These are phyloP conservation scores for Gisinianus flammeolus DNA, from an alignment of 2,888 invertebrate species.

Conservation along the genomic window DNA sequence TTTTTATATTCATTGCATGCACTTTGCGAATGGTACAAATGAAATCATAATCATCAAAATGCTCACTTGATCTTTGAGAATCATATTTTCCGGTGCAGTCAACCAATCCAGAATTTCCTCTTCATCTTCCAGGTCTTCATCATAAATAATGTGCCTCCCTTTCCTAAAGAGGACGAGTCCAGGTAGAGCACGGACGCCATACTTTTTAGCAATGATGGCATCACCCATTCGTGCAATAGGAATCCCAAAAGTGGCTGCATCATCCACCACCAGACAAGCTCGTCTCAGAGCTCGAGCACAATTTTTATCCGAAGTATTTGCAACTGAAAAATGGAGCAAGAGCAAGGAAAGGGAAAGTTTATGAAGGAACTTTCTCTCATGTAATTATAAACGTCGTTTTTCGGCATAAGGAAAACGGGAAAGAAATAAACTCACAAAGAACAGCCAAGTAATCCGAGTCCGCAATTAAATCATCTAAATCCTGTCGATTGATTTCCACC, in stretches of 20 bases:
- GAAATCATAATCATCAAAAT: no score
- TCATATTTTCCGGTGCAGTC: slow-evolving; percentile 92
- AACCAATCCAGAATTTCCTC: slow-evolving; percentile 89
- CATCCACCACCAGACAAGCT: slow-evolving; percentile 61
- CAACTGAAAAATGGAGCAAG: slow-evolving; percentile 6
- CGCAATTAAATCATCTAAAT: slow-evolving; percentile 81
- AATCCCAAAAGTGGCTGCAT: slow-evolving; percentile 89
- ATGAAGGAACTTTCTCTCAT: not conserved
- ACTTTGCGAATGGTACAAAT: no score
- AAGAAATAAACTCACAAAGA: slow-evolving; percentile 74
- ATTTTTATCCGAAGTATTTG: slow-evolving; percentile 34
- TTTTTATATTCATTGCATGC: no score
- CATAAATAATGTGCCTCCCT: slow-evolving; percentile 87
- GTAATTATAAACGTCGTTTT: not conserved
- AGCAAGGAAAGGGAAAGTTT: not conserved
- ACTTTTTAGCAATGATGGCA: slow-evolving; percentile 90
- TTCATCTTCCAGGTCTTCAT: slow-evolving; percentile 90
- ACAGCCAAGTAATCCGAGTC: slow-evolving; percentile 91
- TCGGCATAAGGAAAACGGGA: no score
- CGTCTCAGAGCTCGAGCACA: slow-evolving; percentile 48
- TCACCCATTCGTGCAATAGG: slow-evolving; percentile 87
- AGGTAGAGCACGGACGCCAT: slow-evolving; percentile 85
- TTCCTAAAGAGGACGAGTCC: slow-evolving; percentile 90
- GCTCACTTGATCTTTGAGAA: slow-evolving; percentile 82
- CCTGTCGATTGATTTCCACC: slow-evolving; percentile 81